Base-by-base conservation (phyloP, 1,140 invertebrate genomes). In the Zaprionus gabonicus region DNA sequence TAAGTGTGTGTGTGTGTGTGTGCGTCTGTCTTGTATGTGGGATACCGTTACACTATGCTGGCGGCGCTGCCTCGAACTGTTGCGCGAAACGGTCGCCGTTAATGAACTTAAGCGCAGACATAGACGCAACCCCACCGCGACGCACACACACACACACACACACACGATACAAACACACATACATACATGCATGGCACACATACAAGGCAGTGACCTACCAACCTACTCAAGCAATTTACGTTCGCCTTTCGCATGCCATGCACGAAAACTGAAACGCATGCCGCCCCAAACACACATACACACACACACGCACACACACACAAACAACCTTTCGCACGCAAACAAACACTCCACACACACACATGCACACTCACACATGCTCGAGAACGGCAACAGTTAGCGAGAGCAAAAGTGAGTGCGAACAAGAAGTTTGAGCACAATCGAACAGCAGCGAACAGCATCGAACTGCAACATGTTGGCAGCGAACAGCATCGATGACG, bases 81-180 rank as follows among this genome's bases (percentile, higher is more conserved):
- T 87, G 85, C 84, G 74, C 78, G 75, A 70, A 78, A 71, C 63
- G 57, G 75, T 38, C 62, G 58, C 58, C 74, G 85, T 87, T 87
- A 87, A 87, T 87, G 84, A 87, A 87, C 84, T 87, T 88, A 88
- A 81, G 85, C 82, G 79, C 69, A 77, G 69, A 70, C 71, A 79
- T 82, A 73, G 55, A 60, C 68, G 57, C 57, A 57, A 46, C 66
- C 31, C 31, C 67, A 44, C 23, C 63, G 15, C 31, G 34, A 74
- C 34, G 13, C 60, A 64, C 72, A 60, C 46, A 67, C 57, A 71
- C 64, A 59, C 23, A 23, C 23, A 2, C 23, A 1, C 20, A 34
- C 64, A 67, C 57, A 46, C 2, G 17, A 34, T 60, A 67, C 57
- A 49, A 1, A 44, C 34, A 62, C 56, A 59, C 65, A 53, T 44